Evolutionary conservation across 2,113 vertebrate species (phyloP).

Genomic region (Thalassoma bifasciatum): DNA sequence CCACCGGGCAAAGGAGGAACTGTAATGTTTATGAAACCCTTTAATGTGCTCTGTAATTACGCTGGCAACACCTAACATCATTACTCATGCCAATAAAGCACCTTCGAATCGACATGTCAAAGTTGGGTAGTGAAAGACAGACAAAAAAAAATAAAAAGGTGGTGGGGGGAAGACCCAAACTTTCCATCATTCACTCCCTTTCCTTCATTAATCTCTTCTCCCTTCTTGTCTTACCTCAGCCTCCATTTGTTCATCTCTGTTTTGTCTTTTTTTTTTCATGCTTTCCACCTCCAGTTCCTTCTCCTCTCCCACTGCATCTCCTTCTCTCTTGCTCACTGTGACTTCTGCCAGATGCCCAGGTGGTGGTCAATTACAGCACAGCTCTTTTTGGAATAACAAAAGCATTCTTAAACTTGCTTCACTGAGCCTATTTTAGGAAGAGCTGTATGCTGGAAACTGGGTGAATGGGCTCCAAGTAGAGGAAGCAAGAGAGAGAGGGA

Average conservation of each 20-base stretch:
- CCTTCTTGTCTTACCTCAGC: slow-evolving; percentile 59
- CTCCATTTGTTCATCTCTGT: slow-evolving; percentile 64
- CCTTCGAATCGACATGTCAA: slow-evolving; percentile 78
- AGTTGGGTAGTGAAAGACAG: slow-evolving; percentile 54
- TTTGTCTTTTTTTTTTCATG: slow-evolving; percentile 72
- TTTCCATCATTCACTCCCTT: slow-evolving; percentile 63
- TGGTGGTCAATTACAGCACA: slow-evolving; percentile 77
- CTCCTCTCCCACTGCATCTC: slow-evolving; percentile 39
- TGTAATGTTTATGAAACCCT: slow-evolving; percentile 84
- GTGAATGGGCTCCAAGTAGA: slow-evolving; percentile 47
- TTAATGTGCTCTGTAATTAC: slow-evolving; percentile 87
- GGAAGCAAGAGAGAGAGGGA: neutral
- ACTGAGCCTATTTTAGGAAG: slow-evolving; percentile 64
- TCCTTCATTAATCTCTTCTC: slow-evolving; percentile 58
- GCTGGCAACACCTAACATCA: slow-evolving; percentile 81
- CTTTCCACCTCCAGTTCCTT: slow-evolving; percentile 62
- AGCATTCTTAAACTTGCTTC: slow-evolving; percentile 69
- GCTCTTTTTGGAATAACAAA: slow-evolving; percentile 76
- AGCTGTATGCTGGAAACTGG: slow-evolving; percentile 54
- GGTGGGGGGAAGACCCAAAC: slow-evolving; percentile 41
- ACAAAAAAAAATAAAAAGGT: slow-evolving; percentile 36
- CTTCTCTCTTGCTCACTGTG: slow-evolving; percentile 45
- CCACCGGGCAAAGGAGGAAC: slow-evolving; percentile 80
- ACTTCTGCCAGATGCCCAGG: slow-evolving; percentile 78
- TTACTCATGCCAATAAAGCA: slow-evolving; percentile 83